phyloP scores from a whole-genome alignment of 2,113 vertebrate genomes.

The Megaceryle maxima region DNA sequence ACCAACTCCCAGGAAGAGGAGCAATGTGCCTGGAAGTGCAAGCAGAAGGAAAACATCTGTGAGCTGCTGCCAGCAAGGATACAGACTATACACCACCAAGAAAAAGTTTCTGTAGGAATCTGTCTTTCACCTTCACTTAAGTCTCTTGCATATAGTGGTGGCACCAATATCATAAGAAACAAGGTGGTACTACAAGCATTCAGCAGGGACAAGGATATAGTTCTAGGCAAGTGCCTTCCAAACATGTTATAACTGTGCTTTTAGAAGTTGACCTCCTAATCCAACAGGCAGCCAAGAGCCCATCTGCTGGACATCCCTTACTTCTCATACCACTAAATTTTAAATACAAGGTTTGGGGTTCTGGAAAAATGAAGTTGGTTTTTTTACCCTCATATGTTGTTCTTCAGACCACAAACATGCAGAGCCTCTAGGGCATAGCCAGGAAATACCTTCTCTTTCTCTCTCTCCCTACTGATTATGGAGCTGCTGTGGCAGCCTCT shows the following conservation, averaged over 20 bases:
- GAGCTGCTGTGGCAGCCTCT: neutral
- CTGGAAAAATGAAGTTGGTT: neutral
- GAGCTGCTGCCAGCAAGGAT: neutral
- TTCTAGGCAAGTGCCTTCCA: neutral
- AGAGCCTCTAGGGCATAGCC: neutral
- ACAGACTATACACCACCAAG: neutral
- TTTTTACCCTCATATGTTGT: neutral
- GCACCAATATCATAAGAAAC: neutral
- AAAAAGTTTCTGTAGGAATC: neutral
- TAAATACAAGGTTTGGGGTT: neutral
- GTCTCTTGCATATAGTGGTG: neutral
- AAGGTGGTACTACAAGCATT: neutral
- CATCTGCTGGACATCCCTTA: neutral
- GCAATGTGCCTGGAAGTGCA: neutral
- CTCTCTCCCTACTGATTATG: neutral
- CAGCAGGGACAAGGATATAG: neutral
- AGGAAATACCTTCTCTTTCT: constrained; percentile 10
- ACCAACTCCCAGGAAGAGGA: neutral
- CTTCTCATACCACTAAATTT: neutral
- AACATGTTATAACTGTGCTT: neutral
- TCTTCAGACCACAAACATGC: neutral
- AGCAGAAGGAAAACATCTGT: neutral
- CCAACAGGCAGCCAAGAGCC: neutral
- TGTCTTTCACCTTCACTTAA: neutral
- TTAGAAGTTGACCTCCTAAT: neutral